These are phyloP conservation scores for Uloborus diversus DNA, from an alignment of 1,140 invertebrate genomes.

Conservation along the genomic window DNA sequence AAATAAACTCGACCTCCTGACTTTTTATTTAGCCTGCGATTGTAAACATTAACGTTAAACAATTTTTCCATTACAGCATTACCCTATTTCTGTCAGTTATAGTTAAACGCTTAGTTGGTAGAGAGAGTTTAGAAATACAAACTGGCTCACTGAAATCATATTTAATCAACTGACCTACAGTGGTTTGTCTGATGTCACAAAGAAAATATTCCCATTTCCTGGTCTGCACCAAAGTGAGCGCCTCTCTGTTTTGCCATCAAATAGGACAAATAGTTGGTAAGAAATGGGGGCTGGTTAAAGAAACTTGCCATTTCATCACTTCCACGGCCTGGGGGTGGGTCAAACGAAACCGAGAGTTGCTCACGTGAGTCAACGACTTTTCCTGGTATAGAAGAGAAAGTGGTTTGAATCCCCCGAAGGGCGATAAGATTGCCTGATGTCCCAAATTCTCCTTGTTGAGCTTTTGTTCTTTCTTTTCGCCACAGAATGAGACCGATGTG, in stretches of 20 bases:
- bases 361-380: conserved; percentile 45
- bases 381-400: conserved; percentile 13
- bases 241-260: not conserved
- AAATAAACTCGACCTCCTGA: not conserved
- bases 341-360: conserved; percentile 38
- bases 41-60: not conserved
- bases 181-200: not conserved
- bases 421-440: not conserved
- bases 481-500: too few species aligned
- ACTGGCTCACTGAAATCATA: too few species aligned
- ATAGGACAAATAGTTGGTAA: conserved; percentile 25
- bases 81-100: not conserved
- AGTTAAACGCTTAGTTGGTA: not conserved
- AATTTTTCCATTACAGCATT: not conserved
- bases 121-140: too few species aligned
- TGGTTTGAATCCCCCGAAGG: conserved; percentile 10
- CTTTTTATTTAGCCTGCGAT: not conserved
- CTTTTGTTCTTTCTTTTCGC: too few species aligned
- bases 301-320: not conserved
- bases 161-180: not conserved
- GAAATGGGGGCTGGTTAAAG: not conserved
- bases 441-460: too few species aligned
- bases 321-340: conserved; percentile 47
- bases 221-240: not conserved
- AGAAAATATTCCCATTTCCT: not conserved